These are phyloP conservation scores for Protobothrops flavoviridis DNA, from an alignment of 2,113 vertebrate genomes.

Conservation along the genomic window DNA sequence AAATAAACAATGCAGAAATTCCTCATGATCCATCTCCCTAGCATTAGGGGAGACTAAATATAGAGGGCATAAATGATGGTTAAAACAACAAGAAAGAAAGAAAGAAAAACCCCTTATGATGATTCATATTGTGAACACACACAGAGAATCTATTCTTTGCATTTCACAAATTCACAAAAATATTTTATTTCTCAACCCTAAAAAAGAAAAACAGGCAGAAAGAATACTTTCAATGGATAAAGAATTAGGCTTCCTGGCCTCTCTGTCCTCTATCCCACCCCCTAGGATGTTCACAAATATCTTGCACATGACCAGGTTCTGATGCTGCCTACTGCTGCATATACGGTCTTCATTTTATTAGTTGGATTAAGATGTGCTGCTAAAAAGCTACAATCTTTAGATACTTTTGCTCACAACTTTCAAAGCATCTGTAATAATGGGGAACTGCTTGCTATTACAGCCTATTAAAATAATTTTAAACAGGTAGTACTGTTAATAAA, in stretches of 20 bases:
- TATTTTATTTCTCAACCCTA: constrained; percentile 40
- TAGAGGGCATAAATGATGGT: constrained; percentile 37
- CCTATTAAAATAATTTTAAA: constrained; percentile 17
- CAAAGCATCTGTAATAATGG: constrained; percentile 3
- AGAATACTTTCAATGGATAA: constrained; percentile 13
- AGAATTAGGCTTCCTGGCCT: background rate
- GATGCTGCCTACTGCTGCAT: constrained; percentile 15
- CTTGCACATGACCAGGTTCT: background rate
- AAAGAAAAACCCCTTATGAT: constrained; percentile 41
- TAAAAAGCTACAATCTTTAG: constrained; percentile 66
- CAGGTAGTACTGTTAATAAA: constrained; percentile 9
- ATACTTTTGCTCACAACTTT: constrained; percentile 63
- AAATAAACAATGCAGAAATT: constrained; percentile 52
- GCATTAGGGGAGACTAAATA: constrained; percentile 3
- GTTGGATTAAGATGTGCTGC: constrained; percentile 53
- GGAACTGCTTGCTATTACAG: background rate
- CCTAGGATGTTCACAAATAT: constrained; percentile 16
- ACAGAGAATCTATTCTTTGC: constrained; percentile 54
- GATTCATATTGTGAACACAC: constrained; percentile 58
- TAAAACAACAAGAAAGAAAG: constrained; percentile 20
- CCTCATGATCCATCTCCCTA: background rate
- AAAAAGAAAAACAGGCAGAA: constrained; percentile 29
- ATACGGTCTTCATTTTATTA: constrained; percentile 59
- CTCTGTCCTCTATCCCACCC: background rate
- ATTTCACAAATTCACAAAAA: constrained; percentile 52